These are phyloP conservation scores for Ceratosolen solmsi DNA, from an alignment of 1,140 invertebrate genomes.

Conservation along the genomic window DNA sequence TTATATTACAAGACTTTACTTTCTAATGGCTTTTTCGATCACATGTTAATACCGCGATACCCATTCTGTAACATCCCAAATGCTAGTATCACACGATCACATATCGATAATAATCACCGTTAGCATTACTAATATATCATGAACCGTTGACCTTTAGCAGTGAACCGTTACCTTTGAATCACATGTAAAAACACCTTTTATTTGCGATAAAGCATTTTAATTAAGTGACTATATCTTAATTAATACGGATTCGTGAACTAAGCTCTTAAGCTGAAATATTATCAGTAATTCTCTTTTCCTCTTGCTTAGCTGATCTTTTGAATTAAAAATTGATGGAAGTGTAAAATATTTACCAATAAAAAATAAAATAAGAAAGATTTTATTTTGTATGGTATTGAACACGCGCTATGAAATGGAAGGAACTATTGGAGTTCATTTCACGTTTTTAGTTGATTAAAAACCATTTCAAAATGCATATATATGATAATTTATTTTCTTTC, in stretches of 20 bases:
- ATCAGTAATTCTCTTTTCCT: not conserved
- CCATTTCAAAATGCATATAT: no score
- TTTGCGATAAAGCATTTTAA: conserved; percentile 60
- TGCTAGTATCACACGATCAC: not conserved
- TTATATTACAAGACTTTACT: no score
- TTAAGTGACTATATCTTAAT: conserved; percentile 64
- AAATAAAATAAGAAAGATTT: not conserved
- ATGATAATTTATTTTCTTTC: no score
- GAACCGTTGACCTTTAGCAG: conserved; percentile 6
- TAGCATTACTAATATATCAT: conserved; percentile 3
- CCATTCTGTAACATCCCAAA: not conserved
- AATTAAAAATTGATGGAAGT: not conserved
- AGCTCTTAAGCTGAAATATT: not conserved
- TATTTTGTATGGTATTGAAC: no score
- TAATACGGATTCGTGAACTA: conserved; percentile 54
- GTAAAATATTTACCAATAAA: conserved; percentile 12
- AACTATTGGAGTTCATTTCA: no score
- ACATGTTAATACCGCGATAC: no score
- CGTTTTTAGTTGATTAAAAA: no score
- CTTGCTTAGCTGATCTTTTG: not conserved
- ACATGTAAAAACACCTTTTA: conserved; percentile 63
- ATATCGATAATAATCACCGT: conserved; percentile 37
- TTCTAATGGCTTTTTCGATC: no score
- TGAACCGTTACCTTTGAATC: conserved; percentile 54
- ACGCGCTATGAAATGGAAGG: no score